These are phyloP conservation scores for Stegodyphus dumicola DNA, from an alignment of 1,140 invertebrate genomes.

Conservation along the genomic window DNA sequence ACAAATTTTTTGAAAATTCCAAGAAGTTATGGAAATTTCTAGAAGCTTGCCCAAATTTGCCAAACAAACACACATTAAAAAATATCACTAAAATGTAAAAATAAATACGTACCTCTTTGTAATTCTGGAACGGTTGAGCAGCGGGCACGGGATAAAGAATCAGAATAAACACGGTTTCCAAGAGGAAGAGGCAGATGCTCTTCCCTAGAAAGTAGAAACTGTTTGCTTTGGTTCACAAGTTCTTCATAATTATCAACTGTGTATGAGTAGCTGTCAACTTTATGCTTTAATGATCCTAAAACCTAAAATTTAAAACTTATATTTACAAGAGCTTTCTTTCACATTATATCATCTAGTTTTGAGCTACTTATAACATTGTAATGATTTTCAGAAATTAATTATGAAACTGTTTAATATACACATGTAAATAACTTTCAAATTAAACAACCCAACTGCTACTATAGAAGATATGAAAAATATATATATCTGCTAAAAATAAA, in stretches of 20 bases:
- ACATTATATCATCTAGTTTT: no score
- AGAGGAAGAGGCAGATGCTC: constrained; percentile 73
- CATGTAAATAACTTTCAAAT: no score
- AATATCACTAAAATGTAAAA: neutral
- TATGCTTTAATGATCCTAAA: constrained; percentile 84
- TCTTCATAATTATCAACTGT: constrained; percentile 77
- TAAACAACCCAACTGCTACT: no score
- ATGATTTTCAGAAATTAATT: no score
- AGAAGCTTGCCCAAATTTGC: neutral
- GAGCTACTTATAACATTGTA: no score
- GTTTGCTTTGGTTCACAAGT: constrained; percentile 74
- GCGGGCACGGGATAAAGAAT: constrained; percentile 16
- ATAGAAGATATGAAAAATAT: no score
- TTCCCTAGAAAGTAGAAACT: constrained; percentile 81
- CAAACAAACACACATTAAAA: neutral
- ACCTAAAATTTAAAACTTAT: constrained; percentile 72
- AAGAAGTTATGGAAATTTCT: no score
- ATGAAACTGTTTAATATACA: no score
- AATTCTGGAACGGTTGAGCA: constrained; percentile 19
- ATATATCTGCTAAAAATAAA: no score
- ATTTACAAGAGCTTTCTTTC: no score
- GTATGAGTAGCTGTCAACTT: constrained; percentile 82
- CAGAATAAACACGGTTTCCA: constrained; percentile 70
- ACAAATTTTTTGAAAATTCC: no score
- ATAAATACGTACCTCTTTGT: constrained; percentile 31